These are phyloP conservation scores for Hippopotamyrus pictus DNA, from an alignment of 2,797 vertebrate genomes.

Conservation along the genomic window DNA sequence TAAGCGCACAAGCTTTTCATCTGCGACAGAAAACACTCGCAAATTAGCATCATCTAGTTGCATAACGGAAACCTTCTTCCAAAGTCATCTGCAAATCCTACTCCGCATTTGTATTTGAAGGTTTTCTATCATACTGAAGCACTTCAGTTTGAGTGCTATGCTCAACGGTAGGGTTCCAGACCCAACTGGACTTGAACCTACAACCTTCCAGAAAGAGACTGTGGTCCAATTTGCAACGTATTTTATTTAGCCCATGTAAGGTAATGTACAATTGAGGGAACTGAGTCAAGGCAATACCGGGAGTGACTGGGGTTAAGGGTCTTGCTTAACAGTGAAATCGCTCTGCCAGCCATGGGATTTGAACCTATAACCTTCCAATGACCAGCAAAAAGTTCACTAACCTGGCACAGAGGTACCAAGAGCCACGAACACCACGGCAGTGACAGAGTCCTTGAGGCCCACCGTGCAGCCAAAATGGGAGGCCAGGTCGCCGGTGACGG, in stretches of 20 bases:
- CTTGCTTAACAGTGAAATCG: not conserved
- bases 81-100: not conserved
- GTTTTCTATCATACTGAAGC: not conserved
- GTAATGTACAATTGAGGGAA: not conserved
- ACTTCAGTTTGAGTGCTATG: not conserved
- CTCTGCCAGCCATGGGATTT: not conserved
- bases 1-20: not conserved
- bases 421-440: slow-evolving; percentile 79
- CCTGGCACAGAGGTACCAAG: slow-evolving; percentile 80
- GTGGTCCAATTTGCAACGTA: not conserved
- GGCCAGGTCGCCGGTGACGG: slow-evolving; percentile 77
- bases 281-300: not conserved
- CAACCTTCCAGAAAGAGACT: not conserved
- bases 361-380: not conserved
- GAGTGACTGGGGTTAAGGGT: not conserved
- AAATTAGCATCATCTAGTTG: not conserved
- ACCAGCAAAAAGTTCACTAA: slow-evolving; percentile 41
- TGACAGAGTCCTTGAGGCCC: slow-evolving; percentile 79
- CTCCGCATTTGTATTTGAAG: not conserved
- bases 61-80: not conserved
- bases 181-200: not conserved
- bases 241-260: not conserved
- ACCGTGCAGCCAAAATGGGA: slow-evolving; percentile 80
- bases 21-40: not conserved
- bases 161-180: not conserved